phyloP scores from a whole-genome alignment of 2,113 vertebrate species.

The Montifringilla adamsi region DNA sequence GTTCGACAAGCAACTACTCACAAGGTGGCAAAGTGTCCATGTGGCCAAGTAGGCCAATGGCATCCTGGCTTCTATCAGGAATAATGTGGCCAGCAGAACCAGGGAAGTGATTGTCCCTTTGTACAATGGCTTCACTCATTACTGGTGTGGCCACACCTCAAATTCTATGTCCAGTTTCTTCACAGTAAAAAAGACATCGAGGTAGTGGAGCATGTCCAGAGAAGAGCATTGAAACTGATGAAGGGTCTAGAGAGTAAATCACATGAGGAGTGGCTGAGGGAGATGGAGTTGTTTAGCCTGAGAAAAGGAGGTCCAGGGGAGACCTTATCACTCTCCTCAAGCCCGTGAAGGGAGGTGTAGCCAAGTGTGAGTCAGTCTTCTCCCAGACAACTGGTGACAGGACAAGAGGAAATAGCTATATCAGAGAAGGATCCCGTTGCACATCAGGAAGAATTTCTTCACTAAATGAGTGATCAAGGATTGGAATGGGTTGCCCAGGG shows the following conservation, averaged over 20 bases:
- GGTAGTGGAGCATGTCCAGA: neutral
- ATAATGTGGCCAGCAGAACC: too few relatives aligned
- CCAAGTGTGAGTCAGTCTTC: neutral
- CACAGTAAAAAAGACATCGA: neutral
- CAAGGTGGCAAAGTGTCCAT: neutral
- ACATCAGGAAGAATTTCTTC: neutral
- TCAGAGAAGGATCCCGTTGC: neutral
- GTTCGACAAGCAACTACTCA: too few relatives aligned
- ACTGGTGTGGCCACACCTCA: too few relatives aligned
- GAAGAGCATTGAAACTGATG: neutral
- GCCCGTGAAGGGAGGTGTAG: neutral
- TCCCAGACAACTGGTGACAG: rapidly evolving
- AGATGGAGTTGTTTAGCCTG: neutral
- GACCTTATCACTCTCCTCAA: neutral
- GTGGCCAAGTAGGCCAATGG: neutral
- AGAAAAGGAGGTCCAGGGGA: neutral
- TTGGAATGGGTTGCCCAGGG: neutral
- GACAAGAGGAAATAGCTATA: neutral
- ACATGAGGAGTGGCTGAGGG: neutral
- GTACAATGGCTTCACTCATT: too few relatives aligned
- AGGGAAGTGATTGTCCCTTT: neutral
- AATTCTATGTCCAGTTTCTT: neutral
- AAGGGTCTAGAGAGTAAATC: neutral
- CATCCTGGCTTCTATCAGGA: neutral
- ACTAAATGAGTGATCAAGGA: neutral